phyloP scores from a whole-genome alignment of 2,797 vertebrate genomes.

The Chelonia mydas region DNA sequence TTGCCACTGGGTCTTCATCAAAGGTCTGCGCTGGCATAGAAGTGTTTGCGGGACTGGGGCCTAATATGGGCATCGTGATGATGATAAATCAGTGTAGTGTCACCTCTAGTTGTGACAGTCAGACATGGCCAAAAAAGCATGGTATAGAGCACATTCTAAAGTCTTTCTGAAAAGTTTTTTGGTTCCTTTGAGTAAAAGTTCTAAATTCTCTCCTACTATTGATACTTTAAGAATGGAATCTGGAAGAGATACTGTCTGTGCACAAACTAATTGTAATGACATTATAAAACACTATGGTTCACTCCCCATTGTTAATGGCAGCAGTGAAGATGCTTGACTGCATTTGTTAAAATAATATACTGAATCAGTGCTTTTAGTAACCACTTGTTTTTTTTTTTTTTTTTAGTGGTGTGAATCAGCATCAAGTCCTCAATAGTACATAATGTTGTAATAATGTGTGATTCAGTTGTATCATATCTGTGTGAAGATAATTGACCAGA shows the following conservation, averaged over 20 bases:
- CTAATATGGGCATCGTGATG: not conserved
- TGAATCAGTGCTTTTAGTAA: not conserved
- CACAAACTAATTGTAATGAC: not conserved
- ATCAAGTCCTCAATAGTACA: not conserved
- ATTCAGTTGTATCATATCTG: not conserved
- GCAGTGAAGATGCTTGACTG: not conserved
- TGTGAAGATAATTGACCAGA: not conserved
- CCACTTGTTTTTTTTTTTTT: not conserved
- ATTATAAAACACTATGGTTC: fast-evolving
- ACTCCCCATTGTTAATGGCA: fast-evolving
- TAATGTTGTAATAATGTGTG: not conserved
- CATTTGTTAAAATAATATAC: not conserved
- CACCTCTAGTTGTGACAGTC: not conserved
- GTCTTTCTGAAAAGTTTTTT: not conserved
- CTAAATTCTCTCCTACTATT: not conserved
- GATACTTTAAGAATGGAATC: not conserved
- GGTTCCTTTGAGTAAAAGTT: not conserved
- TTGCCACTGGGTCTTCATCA: not conserved
- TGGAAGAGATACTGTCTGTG: not conserved
- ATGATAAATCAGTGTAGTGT: not conserved
- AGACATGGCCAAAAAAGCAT: not conserved
- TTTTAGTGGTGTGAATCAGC: not conserved
- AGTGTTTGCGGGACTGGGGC: not conserved
- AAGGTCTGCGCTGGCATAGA: not conserved
- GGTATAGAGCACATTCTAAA: not conserved